Percentiles rank a stretch among this genome's conserved stretches.
Evolutionary conservation across 2,888 invertebrate species (phyloP).

Genomic region (Bimastos eiseni): DNA sequence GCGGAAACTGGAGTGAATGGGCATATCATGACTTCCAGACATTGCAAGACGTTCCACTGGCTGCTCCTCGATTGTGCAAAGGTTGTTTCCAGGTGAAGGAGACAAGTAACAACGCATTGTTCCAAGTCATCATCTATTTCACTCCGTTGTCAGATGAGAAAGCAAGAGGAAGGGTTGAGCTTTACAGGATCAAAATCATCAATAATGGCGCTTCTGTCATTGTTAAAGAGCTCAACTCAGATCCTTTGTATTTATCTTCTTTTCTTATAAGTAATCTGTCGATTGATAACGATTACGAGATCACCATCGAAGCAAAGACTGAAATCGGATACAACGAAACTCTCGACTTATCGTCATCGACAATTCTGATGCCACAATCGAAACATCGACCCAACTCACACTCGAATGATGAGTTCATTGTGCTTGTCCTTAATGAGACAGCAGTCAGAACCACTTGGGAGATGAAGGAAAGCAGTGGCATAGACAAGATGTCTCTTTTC

Average conservation of each 20-base stretch:
- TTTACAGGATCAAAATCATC: neutral
- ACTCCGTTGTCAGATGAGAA: neutral
- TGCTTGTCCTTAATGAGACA: neutral
- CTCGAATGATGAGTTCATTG: neutral
- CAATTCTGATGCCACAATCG: neutral
- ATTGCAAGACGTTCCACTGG: neutral
- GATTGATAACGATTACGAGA: neutral
- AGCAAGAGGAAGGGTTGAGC: neutral
- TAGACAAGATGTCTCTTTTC: neutral
- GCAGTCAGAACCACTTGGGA: neutral
- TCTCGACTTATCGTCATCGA: neutral
- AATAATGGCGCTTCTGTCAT: neutral
- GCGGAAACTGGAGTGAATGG: constrained; percentile 18
- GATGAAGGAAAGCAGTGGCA: neutral
- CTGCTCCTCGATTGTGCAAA: neutral
- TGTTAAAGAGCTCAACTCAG: neutral
- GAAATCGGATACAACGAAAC: neutral
- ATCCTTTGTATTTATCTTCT: neutral
- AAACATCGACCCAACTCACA: neutral
- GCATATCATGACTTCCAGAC: neutral
- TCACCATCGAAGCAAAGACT: neutral
- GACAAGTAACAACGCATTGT: neutral
- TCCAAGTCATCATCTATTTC: neutral
- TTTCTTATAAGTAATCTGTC: neutral
- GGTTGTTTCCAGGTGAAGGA: neutral